phyloP scores from a whole-genome alignment of 2,113 vertebrate species.

The Pavo muticus region DNA sequence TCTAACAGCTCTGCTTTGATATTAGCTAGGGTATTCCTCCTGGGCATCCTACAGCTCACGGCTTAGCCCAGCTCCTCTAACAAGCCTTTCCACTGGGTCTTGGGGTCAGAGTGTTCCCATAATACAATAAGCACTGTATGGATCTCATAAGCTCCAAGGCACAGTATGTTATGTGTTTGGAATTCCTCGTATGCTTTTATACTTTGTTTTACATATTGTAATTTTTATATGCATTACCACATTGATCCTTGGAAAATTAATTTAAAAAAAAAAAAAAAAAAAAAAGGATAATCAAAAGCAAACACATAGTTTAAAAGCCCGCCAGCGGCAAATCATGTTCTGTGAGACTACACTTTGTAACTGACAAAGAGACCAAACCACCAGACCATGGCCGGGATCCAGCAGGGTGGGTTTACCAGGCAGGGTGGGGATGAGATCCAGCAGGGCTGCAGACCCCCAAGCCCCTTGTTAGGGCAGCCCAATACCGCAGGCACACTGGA shows the following conservation, averaged over 20 bases:
- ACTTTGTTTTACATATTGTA: conserved; percentile 73
- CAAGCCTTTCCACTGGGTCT: conserved; percentile 32
- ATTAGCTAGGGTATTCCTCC: conserved; percentile 46
- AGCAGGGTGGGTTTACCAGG: background rate
- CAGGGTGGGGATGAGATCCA: background rate
- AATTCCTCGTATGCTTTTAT: conserved; percentile 72
- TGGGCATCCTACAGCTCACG: conserved; percentile 50
- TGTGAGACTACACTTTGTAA: conserved; percentile 62
- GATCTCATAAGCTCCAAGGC: conserved; percentile 70
- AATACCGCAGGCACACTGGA: fast-evolving
- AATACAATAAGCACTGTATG: conserved; percentile 59
- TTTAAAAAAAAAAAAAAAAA: background rate
- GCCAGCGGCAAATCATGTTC: conserved; percentile 65
- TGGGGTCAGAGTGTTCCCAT: conserved; percentile 70
- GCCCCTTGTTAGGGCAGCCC: background rate
- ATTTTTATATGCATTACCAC: conserved; percentile 69
- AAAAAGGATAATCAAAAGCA: conserved; percentile 70
- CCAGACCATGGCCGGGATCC: background rate
- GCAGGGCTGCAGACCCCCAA: background rate
- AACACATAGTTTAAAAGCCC: conserved; percentile 59
- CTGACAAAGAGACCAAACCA: conserved; percentile 57
- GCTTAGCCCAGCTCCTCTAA: conserved; percentile 45
- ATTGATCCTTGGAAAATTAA: conserved; percentile 72
- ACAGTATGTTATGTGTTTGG: conserved; percentile 72
- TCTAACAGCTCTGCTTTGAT: conserved; percentile 22